Conservation (phyloP, 2,113 vertebrate genomes). For the Planiliza haematocheilus region DNA sequence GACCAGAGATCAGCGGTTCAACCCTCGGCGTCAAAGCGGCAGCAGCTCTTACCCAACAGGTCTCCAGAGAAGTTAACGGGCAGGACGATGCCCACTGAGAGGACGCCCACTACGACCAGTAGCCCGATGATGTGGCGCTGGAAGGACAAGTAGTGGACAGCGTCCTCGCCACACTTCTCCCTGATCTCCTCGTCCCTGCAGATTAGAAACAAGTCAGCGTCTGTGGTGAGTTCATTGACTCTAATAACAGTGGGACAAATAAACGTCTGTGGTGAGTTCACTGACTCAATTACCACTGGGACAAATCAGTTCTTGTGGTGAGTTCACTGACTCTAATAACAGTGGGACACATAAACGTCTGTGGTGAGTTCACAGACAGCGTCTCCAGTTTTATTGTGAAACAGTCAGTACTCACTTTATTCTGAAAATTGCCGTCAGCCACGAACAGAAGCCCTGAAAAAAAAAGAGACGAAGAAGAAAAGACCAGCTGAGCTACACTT, state of each 20-base stretch:
- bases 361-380: no score
- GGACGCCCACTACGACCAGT: slow-evolving; percentile 92
- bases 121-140: slow-evolving; percentile 98
- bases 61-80: slow-evolving; percentile 99
- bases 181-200: slow-evolving; percentile 95
- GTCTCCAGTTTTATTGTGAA: no score
- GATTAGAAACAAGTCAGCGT: not conserved
- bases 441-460: slow-evolving; percentile 95
- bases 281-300: no score
- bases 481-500: not conserved
- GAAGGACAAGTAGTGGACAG: slow-evolving; percentile 97
- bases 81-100: slow-evolving; percentile 95
- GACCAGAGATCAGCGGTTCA: not conserved
- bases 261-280: not conserved
- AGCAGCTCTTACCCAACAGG: slow-evolving; percentile 88
- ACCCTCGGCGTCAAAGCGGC: not conserved
- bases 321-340: not conserved
- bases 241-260: no score
- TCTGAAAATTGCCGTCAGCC: slow-evolving; percentile 98
- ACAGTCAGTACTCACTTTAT: slow-evolving; percentile 99
- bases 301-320: not conserved
- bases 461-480: not conserved
- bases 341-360: no score
- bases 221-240: no score
- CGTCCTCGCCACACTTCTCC: slow-evolving; percentile 96